phyloP scores from a whole-genome alignment of 2,113 vertebrate genomes.

The Corvus hawaiiensis region DNA sequence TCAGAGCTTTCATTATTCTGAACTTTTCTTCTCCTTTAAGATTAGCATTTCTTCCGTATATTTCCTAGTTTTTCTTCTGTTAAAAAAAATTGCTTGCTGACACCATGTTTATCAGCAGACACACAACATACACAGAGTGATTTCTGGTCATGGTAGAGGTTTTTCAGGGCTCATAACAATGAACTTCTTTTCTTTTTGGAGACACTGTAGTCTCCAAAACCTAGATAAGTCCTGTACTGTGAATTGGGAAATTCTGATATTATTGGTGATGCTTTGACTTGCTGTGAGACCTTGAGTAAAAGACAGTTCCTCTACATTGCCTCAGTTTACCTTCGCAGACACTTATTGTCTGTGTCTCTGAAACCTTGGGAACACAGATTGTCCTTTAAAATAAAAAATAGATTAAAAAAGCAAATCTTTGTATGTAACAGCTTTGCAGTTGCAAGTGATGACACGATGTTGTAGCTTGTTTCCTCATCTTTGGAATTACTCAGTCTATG shows the following conservation, averaged over 20 bases:
- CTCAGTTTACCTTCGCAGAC: neutral
- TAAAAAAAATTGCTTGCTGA: neutral
- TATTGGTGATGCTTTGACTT: neutral
- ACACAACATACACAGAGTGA: neutral
- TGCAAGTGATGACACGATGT: neutral
- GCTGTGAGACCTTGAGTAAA: neutral
- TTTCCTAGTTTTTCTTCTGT: neutral
- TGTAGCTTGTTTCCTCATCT: neutral
- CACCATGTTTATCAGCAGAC: neutral
- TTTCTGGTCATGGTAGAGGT: neutral
- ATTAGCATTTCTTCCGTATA: neutral
- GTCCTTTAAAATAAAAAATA: neutral
- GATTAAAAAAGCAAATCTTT: neutral
- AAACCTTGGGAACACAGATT: neutral
- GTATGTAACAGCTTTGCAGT: fast-evolving
- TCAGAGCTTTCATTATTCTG: neutral
- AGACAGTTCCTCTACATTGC: neutral
- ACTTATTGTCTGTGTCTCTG: neutral
- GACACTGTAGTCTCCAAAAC: neutral
- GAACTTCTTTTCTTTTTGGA: neutral
- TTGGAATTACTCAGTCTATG: neutral
- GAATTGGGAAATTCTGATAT: neutral
- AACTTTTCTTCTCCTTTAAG: neutral
- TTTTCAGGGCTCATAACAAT: neutral
- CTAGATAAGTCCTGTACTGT: neutral